Evolutionary conservation across 2,113 vertebrate species (phyloP).

Genomic region (Gnathonemus echidnorhynchus): DNA sequence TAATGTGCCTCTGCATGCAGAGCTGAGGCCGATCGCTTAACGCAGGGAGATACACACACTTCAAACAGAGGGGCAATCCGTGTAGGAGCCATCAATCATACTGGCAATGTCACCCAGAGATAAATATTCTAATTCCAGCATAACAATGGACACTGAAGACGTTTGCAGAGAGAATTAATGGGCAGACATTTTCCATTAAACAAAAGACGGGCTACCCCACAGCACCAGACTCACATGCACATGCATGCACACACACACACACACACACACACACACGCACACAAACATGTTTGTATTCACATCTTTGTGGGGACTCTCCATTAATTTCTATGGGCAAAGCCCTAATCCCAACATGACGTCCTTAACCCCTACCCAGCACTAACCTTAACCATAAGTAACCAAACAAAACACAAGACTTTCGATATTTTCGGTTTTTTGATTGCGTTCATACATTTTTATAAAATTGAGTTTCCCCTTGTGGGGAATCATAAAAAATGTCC

Average conservation of each 20-base stretch:
- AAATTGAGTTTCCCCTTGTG: not conserved
- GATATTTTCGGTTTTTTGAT: not conserved
- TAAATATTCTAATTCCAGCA: slow-evolving; percentile 59
- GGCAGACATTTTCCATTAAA: slow-evolving; percentile 56
- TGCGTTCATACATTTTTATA: not conserved
- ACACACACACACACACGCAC: not conserved
- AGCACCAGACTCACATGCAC: slow-evolving; percentile 6
- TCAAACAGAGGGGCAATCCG: slow-evolving; percentile 50
- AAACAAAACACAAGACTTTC: not conserved
- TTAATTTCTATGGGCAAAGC: not conserved
- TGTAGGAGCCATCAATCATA: slow-evolving; percentile 40
- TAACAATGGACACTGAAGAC: slow-evolving; percentile 52
- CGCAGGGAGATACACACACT: slow-evolving; percentile 62
- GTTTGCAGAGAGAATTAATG: slow-evolving; percentile 57
- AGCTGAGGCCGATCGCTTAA: slow-evolving; percentile 58
- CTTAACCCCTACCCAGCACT: not conserved
- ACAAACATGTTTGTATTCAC: not conserved
- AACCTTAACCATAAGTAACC: not conserved
- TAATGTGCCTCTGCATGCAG: slow-evolving; percentile 57
- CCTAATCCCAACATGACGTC: not conserved
- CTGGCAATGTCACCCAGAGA: slow-evolving; percentile 56
- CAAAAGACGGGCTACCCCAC: slow-evolving; percentile 34
- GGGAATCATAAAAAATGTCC: not conserved
- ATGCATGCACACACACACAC: not conserved
- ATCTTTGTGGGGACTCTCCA: not conserved